Conservation (phyloP, 2,113 vertebrate species). For the Noturus placidus region DNA sequence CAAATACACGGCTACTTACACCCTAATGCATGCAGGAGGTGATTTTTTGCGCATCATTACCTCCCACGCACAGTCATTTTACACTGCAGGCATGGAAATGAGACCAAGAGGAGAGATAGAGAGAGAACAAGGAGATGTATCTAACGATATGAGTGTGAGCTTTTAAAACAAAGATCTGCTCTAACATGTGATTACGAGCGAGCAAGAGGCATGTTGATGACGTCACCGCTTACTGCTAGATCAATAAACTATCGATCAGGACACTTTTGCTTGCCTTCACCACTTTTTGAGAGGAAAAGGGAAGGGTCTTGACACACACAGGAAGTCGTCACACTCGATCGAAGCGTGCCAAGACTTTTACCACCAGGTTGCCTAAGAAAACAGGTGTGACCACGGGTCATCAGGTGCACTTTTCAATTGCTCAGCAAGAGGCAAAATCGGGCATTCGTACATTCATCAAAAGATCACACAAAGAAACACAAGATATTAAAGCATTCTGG, state of each 20-base stretch:
- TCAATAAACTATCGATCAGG: slow-evolving; percentile 68
- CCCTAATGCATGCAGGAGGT: not conserved
- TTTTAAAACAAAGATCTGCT: slow-evolving; percentile 43
- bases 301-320: slow-evolving; percentile 4
- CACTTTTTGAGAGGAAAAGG: slow-evolving; percentile 54
- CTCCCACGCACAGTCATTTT: slow-evolving; percentile 30
- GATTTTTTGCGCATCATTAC: slow-evolving; percentile 42
- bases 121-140: not conserved
- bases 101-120: slow-evolving; percentile 2
- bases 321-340: slow-evolving; percentile 1
- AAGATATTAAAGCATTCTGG: not conserved
- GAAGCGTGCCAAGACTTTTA: not conserved
- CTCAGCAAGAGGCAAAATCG: no score
- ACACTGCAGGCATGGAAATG: slow-evolving; percentile 11
- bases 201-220: slow-evolving; percentile 36
- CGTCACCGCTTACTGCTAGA: slow-evolving; percentile 45
- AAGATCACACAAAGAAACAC: not conserved
- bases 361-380: not conserved
- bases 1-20: slow-evolving; percentile 10
- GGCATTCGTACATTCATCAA: not conserved
- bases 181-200: slow-evolving; percentile 49
- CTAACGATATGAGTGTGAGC: not conserved
- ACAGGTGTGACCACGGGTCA: slow-evolving; percentile 5
- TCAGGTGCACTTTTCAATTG: not conserved
- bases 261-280: slow-evolving; percentile 65